Evolutionary conservation across 2,113 vertebrate genomes (phyloP).

Genomic region (Nothoprocta pentlandii): DNA sequence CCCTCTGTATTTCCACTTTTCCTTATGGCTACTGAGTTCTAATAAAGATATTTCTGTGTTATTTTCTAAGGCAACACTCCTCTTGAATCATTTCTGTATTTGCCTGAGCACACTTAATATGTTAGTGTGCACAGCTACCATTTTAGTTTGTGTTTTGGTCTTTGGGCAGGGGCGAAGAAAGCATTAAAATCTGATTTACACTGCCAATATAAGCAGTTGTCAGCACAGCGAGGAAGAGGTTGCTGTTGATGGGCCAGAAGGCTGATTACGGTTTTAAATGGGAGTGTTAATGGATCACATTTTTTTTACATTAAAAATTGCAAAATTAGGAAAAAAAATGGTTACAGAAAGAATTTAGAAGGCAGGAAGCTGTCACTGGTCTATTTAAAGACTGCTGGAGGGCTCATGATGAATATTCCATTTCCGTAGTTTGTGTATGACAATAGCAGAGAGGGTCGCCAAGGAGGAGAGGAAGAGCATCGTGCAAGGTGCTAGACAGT

Average conservation of each 20-base stretch:
- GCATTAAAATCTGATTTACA: accelerated
- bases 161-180: not conserved
- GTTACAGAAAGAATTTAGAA: not conserved
- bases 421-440: not conserved
- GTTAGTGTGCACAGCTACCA: not conserved
- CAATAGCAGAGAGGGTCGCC: not conserved
- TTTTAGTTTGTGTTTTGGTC: not conserved
- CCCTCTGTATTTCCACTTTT: not conserved
- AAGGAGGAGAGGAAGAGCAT: accelerated
- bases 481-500: not conserved
- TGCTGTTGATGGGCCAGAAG: not conserved
- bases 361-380: not conserved
- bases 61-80: not conserved
- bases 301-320: not conserved
- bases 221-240: not conserved
- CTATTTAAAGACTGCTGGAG: not conserved
- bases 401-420: not conserved
- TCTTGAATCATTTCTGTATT: not conserved
- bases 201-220: not conserved
- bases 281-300: not conserved
- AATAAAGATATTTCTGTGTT: not conserved
- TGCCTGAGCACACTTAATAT: not conserved
- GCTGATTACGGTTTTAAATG: not conserved
- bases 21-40: not conserved
- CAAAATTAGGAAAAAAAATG: not conserved